phyloP scores from a whole-genome alignment of 2,113 vertebrate genomes.

The Colius striatus region DNA sequence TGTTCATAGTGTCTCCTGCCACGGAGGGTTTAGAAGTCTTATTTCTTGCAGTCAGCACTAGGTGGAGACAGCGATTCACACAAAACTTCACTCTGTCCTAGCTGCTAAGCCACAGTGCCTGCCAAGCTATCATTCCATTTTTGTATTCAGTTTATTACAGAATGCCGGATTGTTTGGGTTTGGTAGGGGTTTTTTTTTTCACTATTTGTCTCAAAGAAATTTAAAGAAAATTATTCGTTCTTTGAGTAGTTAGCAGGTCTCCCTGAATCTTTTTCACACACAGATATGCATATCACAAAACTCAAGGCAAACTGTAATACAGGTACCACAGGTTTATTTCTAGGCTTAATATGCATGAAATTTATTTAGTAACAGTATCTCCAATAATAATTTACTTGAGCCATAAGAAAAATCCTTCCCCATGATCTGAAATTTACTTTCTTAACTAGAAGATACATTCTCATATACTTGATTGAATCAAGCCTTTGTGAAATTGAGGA shows the following conservation, averaged over 20 bases:
- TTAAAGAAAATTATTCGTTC: constrained; percentile 7
- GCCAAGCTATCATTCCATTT: neutral
- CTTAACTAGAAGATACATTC: neutral
- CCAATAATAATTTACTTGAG: neutral
- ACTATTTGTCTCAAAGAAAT: neutral
- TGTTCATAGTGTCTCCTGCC: neutral
- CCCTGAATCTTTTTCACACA: neutral
- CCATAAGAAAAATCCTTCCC: neutral
- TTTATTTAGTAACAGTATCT: neutral
- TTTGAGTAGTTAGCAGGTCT: neutral
- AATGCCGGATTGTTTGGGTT: neutral
- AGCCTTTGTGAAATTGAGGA: neutral
- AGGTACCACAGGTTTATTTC: neutral
- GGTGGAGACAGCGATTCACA: constrained; percentile 79
- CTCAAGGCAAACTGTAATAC: neutral
- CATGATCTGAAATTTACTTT: neutral
- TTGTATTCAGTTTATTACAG: neutral
- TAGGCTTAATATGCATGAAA: neutral
- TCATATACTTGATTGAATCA: neutral
- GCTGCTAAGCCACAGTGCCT: neutral
- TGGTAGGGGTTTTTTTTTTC: neutral
- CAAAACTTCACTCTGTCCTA: neutral
- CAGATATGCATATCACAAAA: neutral
- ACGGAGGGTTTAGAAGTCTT: neutral
- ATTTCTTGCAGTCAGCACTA: constrained; percentile 73